phyloP scores from a whole-genome alignment of 2,797 vertebrate genomes.

The Gymnoscopelus braueri region DNA sequence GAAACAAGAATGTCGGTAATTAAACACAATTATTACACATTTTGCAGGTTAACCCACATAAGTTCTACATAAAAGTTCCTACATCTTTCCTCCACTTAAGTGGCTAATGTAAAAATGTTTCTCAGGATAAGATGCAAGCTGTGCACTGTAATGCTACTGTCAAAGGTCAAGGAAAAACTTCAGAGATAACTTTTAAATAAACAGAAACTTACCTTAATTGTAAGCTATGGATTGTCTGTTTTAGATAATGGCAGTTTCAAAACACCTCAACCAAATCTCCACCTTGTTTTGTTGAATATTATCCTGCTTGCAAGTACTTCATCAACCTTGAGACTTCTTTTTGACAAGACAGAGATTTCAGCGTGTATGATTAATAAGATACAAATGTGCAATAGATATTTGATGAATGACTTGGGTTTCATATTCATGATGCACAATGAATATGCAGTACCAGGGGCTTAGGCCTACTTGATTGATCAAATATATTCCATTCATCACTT shows the following conservation, averaged over 20 bases:
- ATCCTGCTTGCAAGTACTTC: conserved; percentile 71
- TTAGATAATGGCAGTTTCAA: conserved; percentile 64
- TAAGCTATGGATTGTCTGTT: conserved; percentile 35
- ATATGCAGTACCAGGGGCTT: conserved; percentile 79
- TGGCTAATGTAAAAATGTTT: too few relatives aligned
- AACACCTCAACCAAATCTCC: conserved; percentile 57
- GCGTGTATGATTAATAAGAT: conserved; percentile 81
- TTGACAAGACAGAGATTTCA: conserved; percentile 76
- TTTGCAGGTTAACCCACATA: too few relatives aligned
- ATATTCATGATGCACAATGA: conserved; percentile 82
- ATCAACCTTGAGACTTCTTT: conserved; percentile 74
- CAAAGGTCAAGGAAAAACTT: conserved; percentile 8
- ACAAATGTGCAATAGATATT: conserved; percentile 80
- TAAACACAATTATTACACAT: too few relatives aligned
- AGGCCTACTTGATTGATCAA: conserved; percentile 82
- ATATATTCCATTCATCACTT: conserved; percentile 82
- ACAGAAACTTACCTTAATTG: conserved; percentile 15
- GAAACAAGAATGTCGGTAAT: too few relatives aligned
- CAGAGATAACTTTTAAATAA: conserved; percentile 13
- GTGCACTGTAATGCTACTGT: too few relatives aligned
- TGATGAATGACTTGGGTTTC: conserved; percentile 79
- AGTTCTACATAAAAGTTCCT: too few relatives aligned
- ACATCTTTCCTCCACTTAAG: too few relatives aligned
- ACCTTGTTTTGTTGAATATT: conserved; percentile 62
- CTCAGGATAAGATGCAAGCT: too few relatives aligned